phyloP scores from a whole-genome alignment of 2,797 vertebrate species.

The Fringilla coelebs region DNA sequence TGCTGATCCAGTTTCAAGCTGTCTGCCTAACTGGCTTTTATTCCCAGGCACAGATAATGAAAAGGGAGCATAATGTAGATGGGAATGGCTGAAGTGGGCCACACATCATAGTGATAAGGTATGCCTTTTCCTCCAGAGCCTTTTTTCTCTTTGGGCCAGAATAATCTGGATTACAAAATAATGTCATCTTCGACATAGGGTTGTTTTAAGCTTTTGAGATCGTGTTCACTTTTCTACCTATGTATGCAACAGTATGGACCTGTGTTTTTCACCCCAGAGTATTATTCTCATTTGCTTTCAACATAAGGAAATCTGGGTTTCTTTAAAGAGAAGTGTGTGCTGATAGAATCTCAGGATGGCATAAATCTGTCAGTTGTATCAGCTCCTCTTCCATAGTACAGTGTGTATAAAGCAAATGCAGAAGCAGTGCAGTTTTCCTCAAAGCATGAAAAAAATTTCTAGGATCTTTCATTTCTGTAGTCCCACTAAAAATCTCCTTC shows the following conservation, averaged over 20 bases:
- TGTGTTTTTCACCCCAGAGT: background rate
- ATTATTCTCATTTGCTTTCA: conserved; percentile 1
- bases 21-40: background rate
- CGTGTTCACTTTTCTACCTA: background rate
- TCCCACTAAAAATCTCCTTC: background rate
- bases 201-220: background rate
- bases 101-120: background rate
- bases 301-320: background rate
- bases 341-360: conserved; percentile 6
- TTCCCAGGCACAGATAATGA: background rate
- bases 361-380: conserved; percentile 23
- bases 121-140: background rate
- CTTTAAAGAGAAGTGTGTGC: background rate
- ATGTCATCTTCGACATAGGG: background rate
- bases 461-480: conserved; percentile 5
- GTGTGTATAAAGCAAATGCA: background rate
- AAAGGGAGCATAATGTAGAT: background rate
- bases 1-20: background rate
- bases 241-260: background rate
- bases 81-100: background rate
- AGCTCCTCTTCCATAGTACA: background rate
- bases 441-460: background rate
- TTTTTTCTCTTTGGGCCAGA: background rate
- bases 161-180: background rate
- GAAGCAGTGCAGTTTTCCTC: background rate